These are phyloP conservation scores for Danionella dracula DNA, from an alignment of 2,797 vertebrate genomes.

Conservation along the genomic window DNA sequence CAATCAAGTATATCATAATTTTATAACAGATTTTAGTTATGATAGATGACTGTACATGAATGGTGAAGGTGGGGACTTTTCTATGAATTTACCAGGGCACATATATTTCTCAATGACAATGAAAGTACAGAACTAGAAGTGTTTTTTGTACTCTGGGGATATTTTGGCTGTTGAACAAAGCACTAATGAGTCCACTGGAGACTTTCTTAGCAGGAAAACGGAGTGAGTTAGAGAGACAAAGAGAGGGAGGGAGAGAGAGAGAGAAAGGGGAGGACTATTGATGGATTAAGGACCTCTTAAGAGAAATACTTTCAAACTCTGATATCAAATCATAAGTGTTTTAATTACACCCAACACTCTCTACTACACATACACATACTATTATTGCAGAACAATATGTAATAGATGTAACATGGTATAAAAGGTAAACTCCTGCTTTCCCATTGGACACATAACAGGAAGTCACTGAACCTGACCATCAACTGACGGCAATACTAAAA, in stretches of 20 bases:
- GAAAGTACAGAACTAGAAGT: conserved; percentile 6
- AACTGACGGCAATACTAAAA: too few species aligned
- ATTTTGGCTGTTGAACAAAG: conserved; percentile 56
- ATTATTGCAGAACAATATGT: too few species aligned
- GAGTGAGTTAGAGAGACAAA: conserved; percentile 54
- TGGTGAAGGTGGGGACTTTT: too few species aligned
- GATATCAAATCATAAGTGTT: conserved; percentile 69
- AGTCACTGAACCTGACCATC: too few species aligned
- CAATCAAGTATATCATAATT: too few species aligned
- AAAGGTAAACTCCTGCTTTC: too few species aligned
- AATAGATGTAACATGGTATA: too few species aligned
- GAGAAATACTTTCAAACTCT: conserved; percentile 70
- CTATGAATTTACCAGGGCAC: neutral
- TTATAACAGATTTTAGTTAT: too few species aligned
- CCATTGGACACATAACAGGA: too few species aligned
- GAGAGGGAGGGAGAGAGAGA: conserved; percentile 62
- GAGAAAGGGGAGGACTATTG: conserved; percentile 59
- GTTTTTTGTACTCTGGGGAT: conserved; percentile 40
- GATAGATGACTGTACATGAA: too few species aligned
- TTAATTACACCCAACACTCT: conserved; percentile 68
- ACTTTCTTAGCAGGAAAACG: conserved; percentile 62
- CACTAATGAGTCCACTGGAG: conserved; percentile 81
- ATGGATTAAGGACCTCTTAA: conserved; percentile 78
- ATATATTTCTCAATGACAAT: conserved; percentile 35
- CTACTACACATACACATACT: conserved; percentile 2